Evolutionary conservation across 2,113 vertebrate species (phyloP).

Genomic region (Ailurus styani): DNA sequence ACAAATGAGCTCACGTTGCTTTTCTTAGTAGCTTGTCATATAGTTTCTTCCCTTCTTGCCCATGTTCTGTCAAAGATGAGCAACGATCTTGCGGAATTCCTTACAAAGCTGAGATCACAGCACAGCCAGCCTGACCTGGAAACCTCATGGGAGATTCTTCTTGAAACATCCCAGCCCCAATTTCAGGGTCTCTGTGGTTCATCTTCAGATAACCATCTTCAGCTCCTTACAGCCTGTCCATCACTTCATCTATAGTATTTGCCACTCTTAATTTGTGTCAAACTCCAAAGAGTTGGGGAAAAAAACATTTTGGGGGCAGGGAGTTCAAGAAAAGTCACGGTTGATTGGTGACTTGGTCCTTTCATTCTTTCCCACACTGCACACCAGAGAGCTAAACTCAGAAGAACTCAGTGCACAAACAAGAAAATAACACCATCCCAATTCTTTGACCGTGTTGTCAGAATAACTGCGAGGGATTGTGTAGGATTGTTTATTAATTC

Average conservation of each 20-base stretch:
- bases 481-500: neutral
- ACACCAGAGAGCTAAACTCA: neutral
- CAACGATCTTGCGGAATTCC: conserved; percentile 3
- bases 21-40: neutral
- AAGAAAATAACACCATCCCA: neutral
- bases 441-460: neutral
- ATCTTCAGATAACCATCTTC: conserved; percentile 21
- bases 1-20: neutral
- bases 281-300: neutral
- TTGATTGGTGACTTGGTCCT: neutral
- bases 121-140: conserved; percentile 8
- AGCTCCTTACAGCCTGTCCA: neutral
- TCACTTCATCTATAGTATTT: conserved; percentile 6
- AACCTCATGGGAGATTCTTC: neutral
- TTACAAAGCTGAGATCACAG: neutral
- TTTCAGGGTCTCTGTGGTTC: neutral
- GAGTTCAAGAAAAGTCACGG: conserved; percentile 6
- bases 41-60: neutral
- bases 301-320: neutral
- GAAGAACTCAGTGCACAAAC: neutral
- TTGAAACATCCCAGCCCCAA: neutral
- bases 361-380: neutral
- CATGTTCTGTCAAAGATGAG: conserved; percentile 43
- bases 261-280: conserved; percentile 16
- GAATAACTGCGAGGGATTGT: neutral